Base-by-base conservation (phyloP, 2,797 vertebrate genomes). In the Cossypha polioptera region DNA sequence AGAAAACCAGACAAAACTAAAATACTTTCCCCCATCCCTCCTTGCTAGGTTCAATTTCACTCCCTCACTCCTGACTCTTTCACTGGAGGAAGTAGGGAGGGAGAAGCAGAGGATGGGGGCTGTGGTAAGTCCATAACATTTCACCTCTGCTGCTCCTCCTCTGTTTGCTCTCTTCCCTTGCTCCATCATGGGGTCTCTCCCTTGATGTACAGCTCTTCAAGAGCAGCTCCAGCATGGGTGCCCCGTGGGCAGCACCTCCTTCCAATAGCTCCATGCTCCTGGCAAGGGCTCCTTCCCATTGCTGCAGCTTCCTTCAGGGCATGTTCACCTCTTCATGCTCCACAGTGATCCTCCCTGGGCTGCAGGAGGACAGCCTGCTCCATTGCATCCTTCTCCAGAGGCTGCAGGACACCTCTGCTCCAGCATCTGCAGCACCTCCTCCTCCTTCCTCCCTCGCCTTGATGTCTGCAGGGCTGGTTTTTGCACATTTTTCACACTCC, bases 101-200 rank as follows among this genome's bases (percentile, higher is more conserved):
- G 13, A 76, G 5, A 18, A 73, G 57, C 5, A 22, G 11, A 6
- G 9, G 29, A n/a, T 38, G 20, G 16, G 11, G 3, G 7, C 24
- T 3, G 4, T 35, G 26, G 33, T 15, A 38, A 17, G 3, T 35
- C 25, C 33, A 5, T 29, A 57, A 38, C 5, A 19, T 14, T 73
- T 72, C 3, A 1, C 36, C 12, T 68, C 63, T 42, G 20, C n/a
- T 16, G 4, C 10, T 84, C 16, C 25, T 71, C 29, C 59, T 78
- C 48, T 36, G 10, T 20, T 22, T 45, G 21, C 45, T 25, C 25
- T 3, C 24, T 77, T 73, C 7, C 21, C 16, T 31, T 59, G 10
- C 11, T 78, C 16, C 33, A 22, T 28, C 0, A 0, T 1, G 18
- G 4, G 6, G 1, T 61, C 22, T 54, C 10, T n/a, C 4, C 61